Evolutionary conservation across 2,113 vertebrate species (phyloP).

Genomic region (Falcunculus frontatus): DNA sequence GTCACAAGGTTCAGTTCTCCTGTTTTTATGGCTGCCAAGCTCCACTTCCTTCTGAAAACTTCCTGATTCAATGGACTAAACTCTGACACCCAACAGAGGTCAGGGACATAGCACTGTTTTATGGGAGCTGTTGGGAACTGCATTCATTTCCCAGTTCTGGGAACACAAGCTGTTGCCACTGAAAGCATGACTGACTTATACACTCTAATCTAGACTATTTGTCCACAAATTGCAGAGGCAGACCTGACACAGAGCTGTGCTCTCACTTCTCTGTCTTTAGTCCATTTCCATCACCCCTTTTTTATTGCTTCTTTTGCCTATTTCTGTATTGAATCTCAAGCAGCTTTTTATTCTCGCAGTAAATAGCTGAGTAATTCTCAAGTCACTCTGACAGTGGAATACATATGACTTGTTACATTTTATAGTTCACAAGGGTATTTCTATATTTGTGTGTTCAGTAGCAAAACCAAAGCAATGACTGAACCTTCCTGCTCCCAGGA

Average conservation of each 20-base stretch:
- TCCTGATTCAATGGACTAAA: neutral
- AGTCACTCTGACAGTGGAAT: neutral
- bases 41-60: neutral
- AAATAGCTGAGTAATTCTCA: neutral
- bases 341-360: neutral
- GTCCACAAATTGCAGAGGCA: neutral
- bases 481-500: neutral
- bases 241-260: neutral
- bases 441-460: neutral
- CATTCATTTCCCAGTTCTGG: neutral
- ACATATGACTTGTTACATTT: neutral
- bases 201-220: neutral
- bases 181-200: neutral
- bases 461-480: neutral
- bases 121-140: neutral
- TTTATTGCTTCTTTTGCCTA: neutral
- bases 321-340: neutral
- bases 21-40: neutral
- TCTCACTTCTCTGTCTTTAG: neutral
- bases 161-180: neutral
- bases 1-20: neutral
- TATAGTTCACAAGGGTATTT: neutral
- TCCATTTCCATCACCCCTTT: neutral
- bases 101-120: neutral
- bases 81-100: neutral